phyloP scores from a whole-genome alignment of 1,140 invertebrate genomes.

The Drosophila sulfurigaster region DNA sequence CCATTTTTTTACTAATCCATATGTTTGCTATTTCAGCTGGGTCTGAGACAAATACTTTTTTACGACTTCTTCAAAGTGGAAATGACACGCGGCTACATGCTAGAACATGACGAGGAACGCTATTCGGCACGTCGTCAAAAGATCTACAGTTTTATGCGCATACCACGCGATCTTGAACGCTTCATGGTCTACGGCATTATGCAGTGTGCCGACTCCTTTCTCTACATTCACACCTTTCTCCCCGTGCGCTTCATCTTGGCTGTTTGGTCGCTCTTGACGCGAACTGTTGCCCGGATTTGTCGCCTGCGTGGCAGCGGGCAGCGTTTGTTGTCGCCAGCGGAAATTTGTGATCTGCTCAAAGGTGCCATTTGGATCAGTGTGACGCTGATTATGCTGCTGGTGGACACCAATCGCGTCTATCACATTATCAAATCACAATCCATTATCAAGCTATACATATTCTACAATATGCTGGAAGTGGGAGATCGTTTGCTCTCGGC shows the following conservation, averaged over 20 bases:
- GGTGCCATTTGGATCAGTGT: slow-evolving; percentile 94
- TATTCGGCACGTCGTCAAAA: slow-evolving; percentile 97
- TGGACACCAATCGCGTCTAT: slow-evolving; percentile 99
- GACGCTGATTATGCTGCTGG: slow-evolving; percentile 93
- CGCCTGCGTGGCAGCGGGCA: slow-evolving; percentile 87
- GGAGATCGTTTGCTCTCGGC: slow-evolving; percentile 97
- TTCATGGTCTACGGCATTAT: slow-evolving; percentile 99
- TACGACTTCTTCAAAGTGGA: slow-evolving; percentile 93
- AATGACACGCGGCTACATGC: slow-evolving; percentile 94
- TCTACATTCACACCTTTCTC: slow-evolving; percentile 99
- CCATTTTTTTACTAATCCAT: neutral
- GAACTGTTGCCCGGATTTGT: slow-evolving; percentile 90
- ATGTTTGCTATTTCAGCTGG: slow-evolving; percentile 16
- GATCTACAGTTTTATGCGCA: slow-evolving; percentile 98
- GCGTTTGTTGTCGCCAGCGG: slow-evolving; percentile 92
- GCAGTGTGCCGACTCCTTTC: slow-evolving; percentile 98
- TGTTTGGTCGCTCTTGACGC: slow-evolving; percentile 91
- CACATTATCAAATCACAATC: slow-evolving; percentile 99
- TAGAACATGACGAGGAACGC: slow-evolving; percentile 97
- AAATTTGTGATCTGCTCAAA: slow-evolving; percentile 98
- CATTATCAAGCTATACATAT: slow-evolving; percentile 99
- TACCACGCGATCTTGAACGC: slow-evolving; percentile 96
- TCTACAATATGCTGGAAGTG: slow-evolving; percentile 99
- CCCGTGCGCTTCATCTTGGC: slow-evolving; percentile 96
- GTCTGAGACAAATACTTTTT: slow-evolving; percentile 63